These are phyloP conservation scores for Selene dorsalis DNA, from an alignment of 2,797 vertebrate genomes.

Conservation along the genomic window DNA sequence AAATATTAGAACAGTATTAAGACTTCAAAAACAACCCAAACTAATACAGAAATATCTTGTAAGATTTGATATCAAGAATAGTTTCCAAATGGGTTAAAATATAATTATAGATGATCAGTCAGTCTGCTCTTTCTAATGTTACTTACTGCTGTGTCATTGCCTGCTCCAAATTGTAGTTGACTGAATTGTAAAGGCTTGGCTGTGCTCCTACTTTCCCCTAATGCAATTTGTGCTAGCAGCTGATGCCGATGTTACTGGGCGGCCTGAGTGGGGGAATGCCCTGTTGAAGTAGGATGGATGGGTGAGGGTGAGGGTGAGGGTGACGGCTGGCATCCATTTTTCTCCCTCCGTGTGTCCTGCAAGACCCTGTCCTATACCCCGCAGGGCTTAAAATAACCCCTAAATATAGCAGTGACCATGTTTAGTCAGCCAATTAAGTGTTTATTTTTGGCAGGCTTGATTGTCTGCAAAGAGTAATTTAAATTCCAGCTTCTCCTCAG, in stretches of 20 bases:
- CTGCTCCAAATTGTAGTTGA: conserved; percentile 45
- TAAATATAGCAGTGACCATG: conserved; percentile 72
- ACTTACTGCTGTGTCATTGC: conserved; percentile 54
- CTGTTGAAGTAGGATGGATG: conserved; percentile 46
- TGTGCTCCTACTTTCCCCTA: conserved; percentile 66
- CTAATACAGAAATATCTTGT: background rate
- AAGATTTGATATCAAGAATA: conserved; percentile 19
- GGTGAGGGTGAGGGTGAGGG: conserved; percentile 66
- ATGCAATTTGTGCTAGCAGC: conserved; percentile 77
- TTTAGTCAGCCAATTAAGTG: conserved; percentile 73
- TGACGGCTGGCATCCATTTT: conserved; percentile 64
- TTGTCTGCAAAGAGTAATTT: conserved; percentile 60
- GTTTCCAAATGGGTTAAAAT: conserved; percentile 41
- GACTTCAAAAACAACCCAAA: background rate
- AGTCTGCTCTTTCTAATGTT: conserved; percentile 45
- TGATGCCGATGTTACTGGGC: conserved; percentile 69
- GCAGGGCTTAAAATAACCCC: conserved; percentile 76
- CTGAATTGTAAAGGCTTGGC: conserved; percentile 56
- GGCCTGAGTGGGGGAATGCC: conserved; percentile 62
- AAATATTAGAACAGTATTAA: background rate
- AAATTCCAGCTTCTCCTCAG: conserved; percentile 55
- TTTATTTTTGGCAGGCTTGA: conserved; percentile 72
- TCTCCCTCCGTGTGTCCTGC: conserved; percentile 50
- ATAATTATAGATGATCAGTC: conserved; percentile 39
- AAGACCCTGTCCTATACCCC: conserved; percentile 62